Base-by-base conservation (phyloP, 2,888 invertebrate genomes). In the Caenorhabditis japonica region DNA sequence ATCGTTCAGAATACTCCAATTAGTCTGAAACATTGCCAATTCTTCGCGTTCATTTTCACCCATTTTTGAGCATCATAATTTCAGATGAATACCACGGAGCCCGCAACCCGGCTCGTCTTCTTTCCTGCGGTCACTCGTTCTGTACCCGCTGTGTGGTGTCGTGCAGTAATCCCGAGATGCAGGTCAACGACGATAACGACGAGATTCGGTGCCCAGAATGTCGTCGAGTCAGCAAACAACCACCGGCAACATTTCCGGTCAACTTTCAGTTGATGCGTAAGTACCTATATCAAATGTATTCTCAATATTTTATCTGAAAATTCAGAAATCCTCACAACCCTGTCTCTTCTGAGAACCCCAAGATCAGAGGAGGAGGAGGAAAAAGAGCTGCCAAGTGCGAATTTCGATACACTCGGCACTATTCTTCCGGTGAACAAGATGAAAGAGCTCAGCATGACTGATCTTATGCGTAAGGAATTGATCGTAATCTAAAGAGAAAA, bases 251-350 rank as follows among this genome's bases (percentile, higher is more conserved):
- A 0, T 25, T 76, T 33, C 74, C 76, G 5, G 34, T 70, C 23
- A 76, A 76, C 25, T 74, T 69, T 59, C 76, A 76, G 17, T 47
- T 76, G 4, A 73, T 76, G 51, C 70, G 76, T 76, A 15, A 55
- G 30, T 30, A n/a, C n/a, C n/a, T n/a, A n/a, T n/a, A n/a, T n/a
- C n/a, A n/a, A n/a, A n/a, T n/a, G n/a, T n/a, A n/a, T n/a, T n/a
- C n/a, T n/a, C n/a, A n/a, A n/a, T n/a, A n/a, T n/a, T n/a, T n/a
- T n/a, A n/a, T n/a, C n/a, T n/a, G n/a, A n/a, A n/a, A n/a, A n/a
- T 61, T 52, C 61, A 61, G 61, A 61, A 44, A 8, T 61, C 12
- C 66, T 66, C 1, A 58, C 51, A 0, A 38, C 25, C 4, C 51
- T 66, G 25, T 39, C 38, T 21, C 44, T 56, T 0, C 15, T 56